A percentile compares a stretch with the other conserved stretches of the same genome.
These are phyloP conservation scores for Hyperoodon ampullatus DNA, from an alignment of 2,113 vertebrate species.

Conservation along the genomic window DNA sequence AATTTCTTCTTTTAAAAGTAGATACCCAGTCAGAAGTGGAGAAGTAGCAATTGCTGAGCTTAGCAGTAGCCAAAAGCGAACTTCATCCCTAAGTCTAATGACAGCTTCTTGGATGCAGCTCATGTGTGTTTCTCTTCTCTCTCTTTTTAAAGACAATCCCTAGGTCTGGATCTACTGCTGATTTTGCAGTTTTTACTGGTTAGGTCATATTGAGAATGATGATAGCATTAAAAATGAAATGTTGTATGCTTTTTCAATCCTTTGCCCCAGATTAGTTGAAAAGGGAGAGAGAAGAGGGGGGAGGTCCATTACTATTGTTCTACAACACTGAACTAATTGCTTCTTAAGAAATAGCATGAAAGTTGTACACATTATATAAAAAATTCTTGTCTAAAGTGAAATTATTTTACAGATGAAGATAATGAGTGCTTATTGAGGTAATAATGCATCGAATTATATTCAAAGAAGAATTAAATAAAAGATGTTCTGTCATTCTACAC, in stretches of 20 bases:
- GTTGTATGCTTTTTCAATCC: background rate
- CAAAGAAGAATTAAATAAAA: background rate
- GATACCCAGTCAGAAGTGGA: conserved; percentile 25
- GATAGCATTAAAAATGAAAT: conserved; percentile 56
- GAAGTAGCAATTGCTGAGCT: conserved; percentile 54
- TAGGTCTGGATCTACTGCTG: conserved; percentile 63
- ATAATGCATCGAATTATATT: background rate
- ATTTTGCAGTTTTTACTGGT: conserved; percentile 65
- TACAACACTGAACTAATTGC: background rate
- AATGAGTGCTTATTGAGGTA: background rate
- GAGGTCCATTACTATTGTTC: background rate
- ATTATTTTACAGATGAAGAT: background rate
- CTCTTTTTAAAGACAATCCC: conserved; percentile 56
- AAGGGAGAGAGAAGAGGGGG: background rate
- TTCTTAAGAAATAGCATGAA: conserved; percentile 25
- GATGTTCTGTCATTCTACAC: background rate
- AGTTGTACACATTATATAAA: background rate
- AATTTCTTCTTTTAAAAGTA: conserved; percentile 52
- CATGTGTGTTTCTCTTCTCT: background rate
- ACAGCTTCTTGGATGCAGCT: conserved; percentile 61
- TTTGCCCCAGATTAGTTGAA: conserved; percentile 34
- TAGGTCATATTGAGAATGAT: conserved; percentile 60
- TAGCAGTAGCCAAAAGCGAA: conserved; percentile 37
- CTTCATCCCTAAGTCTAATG: conserved; percentile 14
- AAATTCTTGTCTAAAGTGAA: background rate